Evolutionary conservation across 2,797 vertebrate genomes (phyloP), one percentile per base, ranked within the genome.

Genomic region (Lithobates pipiens): DNA sequence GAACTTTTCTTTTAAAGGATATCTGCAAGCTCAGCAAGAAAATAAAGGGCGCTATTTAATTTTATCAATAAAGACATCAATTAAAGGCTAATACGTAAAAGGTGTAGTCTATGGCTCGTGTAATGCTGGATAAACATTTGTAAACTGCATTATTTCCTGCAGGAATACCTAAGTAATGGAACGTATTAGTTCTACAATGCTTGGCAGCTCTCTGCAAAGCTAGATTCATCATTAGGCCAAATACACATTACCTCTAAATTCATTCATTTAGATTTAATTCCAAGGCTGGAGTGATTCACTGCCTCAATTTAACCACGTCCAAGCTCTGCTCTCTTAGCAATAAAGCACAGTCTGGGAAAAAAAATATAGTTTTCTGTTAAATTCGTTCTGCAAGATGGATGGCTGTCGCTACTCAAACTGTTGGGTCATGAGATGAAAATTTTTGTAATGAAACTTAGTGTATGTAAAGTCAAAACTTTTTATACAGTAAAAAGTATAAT

Each of bases 111-210:
- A 5, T 27, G 77, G 29, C 44, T 54, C n/a, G 11, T 29, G 25
- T 77, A 86, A 82, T 36, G 67, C 69, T 73, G 29, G 23, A 68
- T 83, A 78, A 73, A 82, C 77, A 61, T 74, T 46, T 57, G 65
- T 69, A 74, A 78, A 74, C 57, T 23, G 23, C 75, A 74, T 83
- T 86, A 78, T 82, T 77, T 86, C 85, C 80, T 78, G 61, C 23
- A 82, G 85, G 85, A 86, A 82, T 86, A 77, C 65, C 36, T 16
- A 78, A 78, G 85, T 86, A 86, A 86, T 83, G 85, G 69, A 73
- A 71, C n/a, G 25, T 82, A 74, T 78, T 78, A 82, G 69, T 77
- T 78, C 23, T 29, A 77, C 34, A 74, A 36, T 44, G n/a, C 75
- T 67, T 73, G 0, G 50, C 79, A 77, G 84, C 68, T 71, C 69